A percentile compares a stretch with the other conserved stretches of the same genome.
Evolutionary conservation across 2,113 vertebrate genomes (phyloP).

Genomic region (Carlito syrichta): DNA sequence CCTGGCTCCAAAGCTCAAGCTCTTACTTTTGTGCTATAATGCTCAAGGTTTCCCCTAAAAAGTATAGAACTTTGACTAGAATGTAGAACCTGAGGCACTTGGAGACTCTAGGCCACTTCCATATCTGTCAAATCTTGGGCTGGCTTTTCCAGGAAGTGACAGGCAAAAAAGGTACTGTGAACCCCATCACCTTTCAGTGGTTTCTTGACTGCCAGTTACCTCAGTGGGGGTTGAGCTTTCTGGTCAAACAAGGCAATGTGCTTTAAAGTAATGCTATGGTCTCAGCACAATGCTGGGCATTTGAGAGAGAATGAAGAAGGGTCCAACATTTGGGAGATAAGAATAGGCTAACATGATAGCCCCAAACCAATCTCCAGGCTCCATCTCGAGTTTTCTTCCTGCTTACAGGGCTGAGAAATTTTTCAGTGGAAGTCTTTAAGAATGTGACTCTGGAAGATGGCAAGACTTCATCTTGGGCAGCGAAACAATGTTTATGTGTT

Average conservation of each 20-base stretch:
- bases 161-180: background rate
- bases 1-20: background rate
- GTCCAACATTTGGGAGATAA: background rate
- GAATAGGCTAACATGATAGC: background rate
- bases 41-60: background rate
- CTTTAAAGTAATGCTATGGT: background rate
- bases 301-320: background rate
- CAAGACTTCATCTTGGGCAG: conserved; percentile 94
- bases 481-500: conserved; percentile 98
- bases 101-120: background rate
- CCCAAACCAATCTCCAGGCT: background rate
- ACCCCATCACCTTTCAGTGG: background rate
- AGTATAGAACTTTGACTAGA: background rate
- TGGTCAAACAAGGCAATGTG: background rate
- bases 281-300: background rate
- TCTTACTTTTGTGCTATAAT: background rate
- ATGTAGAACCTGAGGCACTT: background rate
- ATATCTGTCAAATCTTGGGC: background rate
- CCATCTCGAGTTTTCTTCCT: conserved; percentile 47
- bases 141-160: background rate
- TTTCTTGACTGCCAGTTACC: background rate
- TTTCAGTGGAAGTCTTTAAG: conserved; percentile 95
- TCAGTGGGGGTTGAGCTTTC: background rate
- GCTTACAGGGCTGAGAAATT: conserved; percentile 91
- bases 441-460: conserved; percentile 92